phyloP scores from a whole-genome alignment of 1,140 invertebrate species.

The Aphidius ervi region DNA sequence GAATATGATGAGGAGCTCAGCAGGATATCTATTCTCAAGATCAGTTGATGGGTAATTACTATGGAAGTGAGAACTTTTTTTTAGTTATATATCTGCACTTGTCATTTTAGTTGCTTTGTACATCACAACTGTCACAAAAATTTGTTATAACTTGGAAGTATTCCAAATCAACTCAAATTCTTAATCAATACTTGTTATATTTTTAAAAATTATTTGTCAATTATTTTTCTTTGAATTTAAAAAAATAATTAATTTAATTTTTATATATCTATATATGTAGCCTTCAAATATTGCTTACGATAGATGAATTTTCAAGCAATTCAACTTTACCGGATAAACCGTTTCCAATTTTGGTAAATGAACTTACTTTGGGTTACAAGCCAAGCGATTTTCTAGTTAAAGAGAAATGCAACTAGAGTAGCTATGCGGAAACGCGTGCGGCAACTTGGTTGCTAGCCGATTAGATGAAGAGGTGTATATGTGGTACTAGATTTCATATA shows the following conservation, averaged over 20 bases:
- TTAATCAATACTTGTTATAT: no score
- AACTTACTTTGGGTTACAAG: slow-evolving; percentile 5
- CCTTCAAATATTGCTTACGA: no score
- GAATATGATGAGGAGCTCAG: slow-evolving; percentile 44
- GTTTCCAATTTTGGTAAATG: slow-evolving; percentile 10
- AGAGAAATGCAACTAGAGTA: slow-evolving; percentile 10
- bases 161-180: no score
- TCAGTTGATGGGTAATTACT: slow-evolving; percentile 43
- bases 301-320: slow-evolving; percentile 7
- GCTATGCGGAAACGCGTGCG: slow-evolving; percentile 13
- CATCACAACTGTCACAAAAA: no score
- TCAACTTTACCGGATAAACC: slow-evolving; percentile 10
- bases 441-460: slow-evolving; percentile 14
- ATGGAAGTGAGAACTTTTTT: slow-evolving; percentile 12
- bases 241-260: no score
- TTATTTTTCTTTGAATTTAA: no score
- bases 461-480: slow-evolving; percentile 6
- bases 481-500: neutral
- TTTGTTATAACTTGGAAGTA: no score
- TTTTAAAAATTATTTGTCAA: no score
- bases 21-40: slow-evolving; percentile 19
- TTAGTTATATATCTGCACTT: no score
- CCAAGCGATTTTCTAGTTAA: slow-evolving; percentile 8
- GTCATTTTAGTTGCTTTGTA: no score
- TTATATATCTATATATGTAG: no score